These are phyloP conservation scores for Nannoperca obscura DNA, from an alignment of 2,797 vertebrate genomes.

Conservation along the genomic window DNA sequence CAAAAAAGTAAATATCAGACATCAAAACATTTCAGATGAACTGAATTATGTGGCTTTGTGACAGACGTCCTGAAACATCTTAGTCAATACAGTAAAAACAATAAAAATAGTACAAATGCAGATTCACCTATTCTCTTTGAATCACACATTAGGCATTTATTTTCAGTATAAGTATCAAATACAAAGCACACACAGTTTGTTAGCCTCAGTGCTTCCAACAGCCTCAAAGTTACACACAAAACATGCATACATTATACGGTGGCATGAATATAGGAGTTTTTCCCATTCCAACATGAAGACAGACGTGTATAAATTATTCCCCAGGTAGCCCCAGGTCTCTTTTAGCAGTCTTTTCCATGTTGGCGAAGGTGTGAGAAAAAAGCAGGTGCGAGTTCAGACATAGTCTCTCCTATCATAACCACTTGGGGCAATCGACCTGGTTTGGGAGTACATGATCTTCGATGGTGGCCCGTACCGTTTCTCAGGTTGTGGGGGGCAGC, in stretches of 20 bases:
- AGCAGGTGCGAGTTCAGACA: constrained; percentile 80
- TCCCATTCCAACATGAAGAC: constrained; percentile 7
- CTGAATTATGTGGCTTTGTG: background rate
- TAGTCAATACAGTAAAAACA: background rate
- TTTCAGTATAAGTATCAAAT: constrained; percentile 23
- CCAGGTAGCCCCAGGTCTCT: background rate
- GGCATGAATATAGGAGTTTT: too few relatives aligned
- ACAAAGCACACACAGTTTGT: background rate
- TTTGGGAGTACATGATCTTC: constrained; percentile 87
- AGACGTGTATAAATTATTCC: background rate
- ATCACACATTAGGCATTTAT: constrained; percentile 18
- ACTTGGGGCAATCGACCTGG: constrained; percentile 82
- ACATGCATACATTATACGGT: too few relatives aligned
- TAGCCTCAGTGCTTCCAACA: constrained; percentile 10
- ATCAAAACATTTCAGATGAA: constrained; percentile 1
- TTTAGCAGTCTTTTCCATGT: background rate
- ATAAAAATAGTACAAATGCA: background rate
- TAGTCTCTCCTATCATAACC: constrained; percentile 91
- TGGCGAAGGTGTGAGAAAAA: constrained; percentile 13
- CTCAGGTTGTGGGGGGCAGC: constrained; percentile 88
- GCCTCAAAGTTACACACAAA: constrained; percentile 7
- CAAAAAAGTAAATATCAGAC: constrained; percentile 8
- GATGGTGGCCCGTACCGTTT: constrained; percentile 84
- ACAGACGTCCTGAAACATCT: background rate
- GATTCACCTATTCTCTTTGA: background rate